Conservation (phyloP, 2,888 invertebrate genomes). For the Orthosia gothica region DNA sequence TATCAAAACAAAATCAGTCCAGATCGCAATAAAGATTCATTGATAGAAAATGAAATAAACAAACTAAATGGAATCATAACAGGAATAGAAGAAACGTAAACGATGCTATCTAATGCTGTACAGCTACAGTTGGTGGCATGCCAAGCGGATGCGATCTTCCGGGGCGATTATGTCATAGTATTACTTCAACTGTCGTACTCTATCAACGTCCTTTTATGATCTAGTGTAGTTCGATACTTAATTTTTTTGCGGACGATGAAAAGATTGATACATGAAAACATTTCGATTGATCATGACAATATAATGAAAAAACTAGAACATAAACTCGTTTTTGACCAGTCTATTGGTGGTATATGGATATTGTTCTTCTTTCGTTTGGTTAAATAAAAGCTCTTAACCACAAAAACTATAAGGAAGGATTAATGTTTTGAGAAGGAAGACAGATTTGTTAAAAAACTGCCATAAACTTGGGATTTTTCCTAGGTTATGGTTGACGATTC, state of each 20-base stretch:
- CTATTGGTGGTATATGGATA: too few species aligned
- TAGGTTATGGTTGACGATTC: neutral
- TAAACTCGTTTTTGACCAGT: neutral
- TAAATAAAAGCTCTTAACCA: neutral
- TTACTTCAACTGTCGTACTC: conserved; percentile 38
- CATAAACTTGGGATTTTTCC: neutral
- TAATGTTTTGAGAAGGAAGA: neutral
- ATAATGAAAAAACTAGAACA: neutral
- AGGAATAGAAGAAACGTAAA: conserved; percentile 76
- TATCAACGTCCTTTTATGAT: conserved; percentile 44
- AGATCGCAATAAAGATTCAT: conserved; percentile 39
- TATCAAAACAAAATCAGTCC: conserved; percentile 4
- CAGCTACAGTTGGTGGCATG: conserved; percentile 79
- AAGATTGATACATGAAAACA: neutral
- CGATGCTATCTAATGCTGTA: conserved; percentile 75
- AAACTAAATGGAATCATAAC: conserved; percentile 65
- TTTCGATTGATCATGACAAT: neutral
- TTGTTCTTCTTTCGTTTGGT: neutral
- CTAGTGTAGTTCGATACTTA: conserved; percentile 25
- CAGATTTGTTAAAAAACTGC: neutral
- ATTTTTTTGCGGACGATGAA: conserved; percentile 7
- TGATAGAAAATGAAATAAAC: conserved; percentile 67
- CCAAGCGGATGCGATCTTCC: conserved; percentile 90
- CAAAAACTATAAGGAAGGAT: neutral
- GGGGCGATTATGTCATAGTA: conserved; percentile 84